These are phyloP conservation scores for Babylonia areolata DNA, from an alignment of 1,140 invertebrate species.

Conservation along the genomic window DNA sequence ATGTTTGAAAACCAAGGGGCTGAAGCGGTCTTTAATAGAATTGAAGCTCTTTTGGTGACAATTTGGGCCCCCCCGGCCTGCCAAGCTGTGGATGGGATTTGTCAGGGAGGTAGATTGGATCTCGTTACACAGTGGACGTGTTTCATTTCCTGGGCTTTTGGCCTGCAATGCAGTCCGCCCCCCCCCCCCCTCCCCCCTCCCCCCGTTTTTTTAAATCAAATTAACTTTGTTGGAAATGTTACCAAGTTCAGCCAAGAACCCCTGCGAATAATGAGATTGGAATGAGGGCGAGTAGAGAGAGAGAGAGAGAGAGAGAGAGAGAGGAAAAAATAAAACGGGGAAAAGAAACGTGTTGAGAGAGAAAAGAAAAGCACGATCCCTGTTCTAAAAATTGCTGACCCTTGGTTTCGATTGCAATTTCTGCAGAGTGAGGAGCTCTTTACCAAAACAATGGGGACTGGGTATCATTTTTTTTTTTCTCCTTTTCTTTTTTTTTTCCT, in stretches of 20 bases:
- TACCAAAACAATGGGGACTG: background rate
- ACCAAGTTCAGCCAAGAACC: background rate
- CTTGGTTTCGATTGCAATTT: background rate
- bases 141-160: background rate
- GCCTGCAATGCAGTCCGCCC: background rate
- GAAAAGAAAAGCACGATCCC: background rate
- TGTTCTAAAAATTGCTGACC: background rate
- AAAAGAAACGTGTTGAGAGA: background rate
- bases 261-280: conserved; percentile 26
- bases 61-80: background rate
- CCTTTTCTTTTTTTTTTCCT: background rate
- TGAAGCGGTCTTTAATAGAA: conserved; percentile 15
- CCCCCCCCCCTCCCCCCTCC: too few species aligned
- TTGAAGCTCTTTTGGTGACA: conserved; percentile 14
- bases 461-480: background rate
- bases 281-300: conserved; percentile 77
- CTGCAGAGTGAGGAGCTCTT: background rate
- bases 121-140: background rate
- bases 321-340: conserved; percentile 27
- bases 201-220: background rate
- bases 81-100: conserved; percentile 11
- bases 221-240: conserved; percentile 4
- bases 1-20: conserved; percentile 20
- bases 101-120: background rate
- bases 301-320: conserved; percentile 41